Percentiles rank a stretch among this genome's conserved stretches.
These are phyloP conservation scores for Barbus barbus DNA, from an alignment of 2,113 vertebrate genomes.

Conservation along the genomic window DNA sequence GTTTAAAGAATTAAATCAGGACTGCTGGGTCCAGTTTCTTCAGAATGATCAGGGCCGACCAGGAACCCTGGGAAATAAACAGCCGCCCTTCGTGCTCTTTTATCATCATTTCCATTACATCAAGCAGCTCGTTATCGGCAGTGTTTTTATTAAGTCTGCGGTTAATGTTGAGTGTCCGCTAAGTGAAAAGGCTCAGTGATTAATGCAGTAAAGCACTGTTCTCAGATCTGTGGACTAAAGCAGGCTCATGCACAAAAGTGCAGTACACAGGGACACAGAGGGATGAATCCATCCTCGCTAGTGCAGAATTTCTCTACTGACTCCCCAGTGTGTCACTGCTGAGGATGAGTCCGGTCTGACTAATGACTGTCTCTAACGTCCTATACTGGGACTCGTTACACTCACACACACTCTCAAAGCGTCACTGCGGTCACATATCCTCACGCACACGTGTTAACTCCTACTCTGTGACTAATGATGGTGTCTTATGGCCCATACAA, in stretches of 20 bases:
- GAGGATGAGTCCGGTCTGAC: constrained; percentile 28
- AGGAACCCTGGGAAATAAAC: constrained; percentile 28
- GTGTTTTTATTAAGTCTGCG: constrained; percentile 30
- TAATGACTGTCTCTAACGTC: constrained; percentile 41
- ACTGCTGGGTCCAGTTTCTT: constrained; percentile 59
- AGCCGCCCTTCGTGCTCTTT: background rate
- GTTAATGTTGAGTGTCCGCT: constrained; percentile 29
- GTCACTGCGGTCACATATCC: background rate
- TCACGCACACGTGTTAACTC: constrained; percentile 32
- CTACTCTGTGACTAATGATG: constrained; percentile 75
- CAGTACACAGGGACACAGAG: background rate
- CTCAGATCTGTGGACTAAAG: background rate
- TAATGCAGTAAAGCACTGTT: constrained; percentile 5
- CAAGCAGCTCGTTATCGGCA: constrained; percentile 16
- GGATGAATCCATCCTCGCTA: background rate
- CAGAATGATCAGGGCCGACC: background rate
- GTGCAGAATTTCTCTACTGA: constrained; percentile 2
- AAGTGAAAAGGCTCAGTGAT: background rate
- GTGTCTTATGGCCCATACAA: constrained; percentile 79
- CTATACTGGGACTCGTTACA: constrained; percentile 1
- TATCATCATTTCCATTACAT: constrained; percentile 38
- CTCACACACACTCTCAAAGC: background rate
- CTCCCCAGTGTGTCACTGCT: constrained; percentile 32
- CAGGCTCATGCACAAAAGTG: background rate
- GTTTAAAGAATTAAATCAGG: constrained; percentile 2